Evolutionary conservation across 2,113 vertebrate species (phyloP), one percentile per base, ranked within the genome.

Genomic region (Catharus fuscescens): DNA sequence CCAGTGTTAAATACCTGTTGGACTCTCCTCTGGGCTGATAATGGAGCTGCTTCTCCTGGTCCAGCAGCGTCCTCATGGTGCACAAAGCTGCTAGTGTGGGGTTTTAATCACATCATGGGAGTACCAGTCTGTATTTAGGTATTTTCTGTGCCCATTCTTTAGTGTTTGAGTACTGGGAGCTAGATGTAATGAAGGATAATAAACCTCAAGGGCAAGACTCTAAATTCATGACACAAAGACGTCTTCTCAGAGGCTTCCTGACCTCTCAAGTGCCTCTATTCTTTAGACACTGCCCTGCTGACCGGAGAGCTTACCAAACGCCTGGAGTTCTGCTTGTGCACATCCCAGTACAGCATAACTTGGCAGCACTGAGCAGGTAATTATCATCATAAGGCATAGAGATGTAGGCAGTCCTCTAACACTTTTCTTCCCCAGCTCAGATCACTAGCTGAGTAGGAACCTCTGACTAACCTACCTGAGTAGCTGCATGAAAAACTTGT

Each of bases 11-110:
- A 87, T 65, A 72, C 2, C 1, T 16, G 4, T 59, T 77, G 62
- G 83, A 61, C 32, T 78, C 50, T 82, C 29, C 34, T 73, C 16
- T 1, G 5, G 38, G 31, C 47, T 73, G 54, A 53, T 25, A 47
- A 17, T 0, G 1, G 13, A 18, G 3, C 60, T 20, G 2, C 40
- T 60, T 86, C 31, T 72, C 23, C 42, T 64, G 32, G 24, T 66
- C 65, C 50, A 59, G 6, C 62, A 91, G 54, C 2, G 3, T 73
- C 71, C n/a, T 88, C 0, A 0, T 24, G 42, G 23, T 44, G n/a
- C 44, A 60, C 44, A 48, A 38, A 81, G 66, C 38, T 88, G 72
- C 52, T 74, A 25, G 13, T 38, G 60, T 57, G 18, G 42, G 60
- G 45, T 31, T 92, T 48, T 69, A 80, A 76, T 82, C 42, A 77